Evolutionary conservation across 2,113 vertebrate genomes (phyloP).

Genomic region (Trogon melanurus): DNA sequence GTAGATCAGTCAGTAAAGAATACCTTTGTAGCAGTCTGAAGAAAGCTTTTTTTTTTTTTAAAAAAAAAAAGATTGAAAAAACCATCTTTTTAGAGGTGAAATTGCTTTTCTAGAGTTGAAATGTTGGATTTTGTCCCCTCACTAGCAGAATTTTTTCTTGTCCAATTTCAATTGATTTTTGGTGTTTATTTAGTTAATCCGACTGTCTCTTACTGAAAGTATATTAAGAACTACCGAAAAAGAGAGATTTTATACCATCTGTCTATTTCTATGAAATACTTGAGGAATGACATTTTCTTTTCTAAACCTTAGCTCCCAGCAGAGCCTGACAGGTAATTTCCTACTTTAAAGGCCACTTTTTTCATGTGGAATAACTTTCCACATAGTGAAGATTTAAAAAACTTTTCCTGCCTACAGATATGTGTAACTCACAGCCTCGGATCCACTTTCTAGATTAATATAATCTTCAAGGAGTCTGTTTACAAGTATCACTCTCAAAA

Average conservation of each 20-base stretch:
- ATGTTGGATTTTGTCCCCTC: background rate
- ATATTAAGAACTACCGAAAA: background rate
- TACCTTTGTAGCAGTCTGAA: background rate
- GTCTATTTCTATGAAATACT: background rate
- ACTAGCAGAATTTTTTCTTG: background rate
- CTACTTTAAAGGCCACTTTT: background rate
- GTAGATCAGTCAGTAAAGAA: background rate
- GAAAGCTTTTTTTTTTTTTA: background rate
- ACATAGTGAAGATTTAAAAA: background rate
- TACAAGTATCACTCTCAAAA: slow-evolving; percentile 28
- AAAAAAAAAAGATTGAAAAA: background rate
- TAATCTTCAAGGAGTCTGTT: slow-evolving; percentile 35
- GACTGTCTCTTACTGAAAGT: background rate
- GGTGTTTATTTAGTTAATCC: slow-evolving; percentile 5
- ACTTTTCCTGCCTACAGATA: background rate
- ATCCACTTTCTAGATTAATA: slow-evolving; percentile 28
- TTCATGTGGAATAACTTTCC: slow-evolving; percentile 15
- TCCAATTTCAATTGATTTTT: background rate
- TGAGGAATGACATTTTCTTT: slow-evolving; percentile 17
- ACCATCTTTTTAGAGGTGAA: background rate
- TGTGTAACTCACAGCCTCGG: slow-evolving; percentile 8
- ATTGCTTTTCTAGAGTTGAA: background rate
- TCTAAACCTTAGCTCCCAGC: background rate
- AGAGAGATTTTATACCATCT: background rate
- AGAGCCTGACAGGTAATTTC: slow-evolving; percentile 2